Evolutionary conservation across 2,888 invertebrate genomes (phyloP).

Genomic region (Sesia bembeciformis): DNA sequence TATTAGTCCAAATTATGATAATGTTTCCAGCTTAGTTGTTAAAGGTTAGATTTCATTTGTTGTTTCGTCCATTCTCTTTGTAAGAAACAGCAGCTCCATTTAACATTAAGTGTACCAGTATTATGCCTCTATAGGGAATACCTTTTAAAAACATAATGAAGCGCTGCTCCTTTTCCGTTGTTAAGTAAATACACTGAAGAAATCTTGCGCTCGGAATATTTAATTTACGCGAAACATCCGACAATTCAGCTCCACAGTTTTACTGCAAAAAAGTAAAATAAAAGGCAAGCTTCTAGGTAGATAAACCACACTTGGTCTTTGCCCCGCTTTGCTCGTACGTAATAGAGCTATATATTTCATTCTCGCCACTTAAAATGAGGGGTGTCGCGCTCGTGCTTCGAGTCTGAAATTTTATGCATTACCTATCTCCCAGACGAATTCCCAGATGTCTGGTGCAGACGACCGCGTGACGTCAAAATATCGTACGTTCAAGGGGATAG

Average conservation of each 20-base stretch:
- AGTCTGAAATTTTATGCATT: conserved; percentile 38
- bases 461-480: conserved; percentile 21
- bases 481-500: conserved; percentile 10
- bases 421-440: conserved; percentile 23
- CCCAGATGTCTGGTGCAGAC: conserved; percentile 23
- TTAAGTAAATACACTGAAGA: conserved; percentile 23
- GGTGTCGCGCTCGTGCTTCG: conserved; percentile 11
- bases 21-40: conserved; percentile 1
- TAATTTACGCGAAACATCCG: conserved; percentile 34
- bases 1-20: conserved; percentile 2
- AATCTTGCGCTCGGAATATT: conserved; percentile 34
- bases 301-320: no score
- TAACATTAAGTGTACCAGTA: neutral
- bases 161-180: conserved; percentile 6
- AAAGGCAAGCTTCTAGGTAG: no score
- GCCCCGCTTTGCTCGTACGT: conserved; percentile 2
- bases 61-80: neutral
- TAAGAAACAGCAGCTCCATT: neutral
- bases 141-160: neutral
- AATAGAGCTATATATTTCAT: conserved; percentile 12
- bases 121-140: neutral
- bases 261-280: no score
- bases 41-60: neutral
- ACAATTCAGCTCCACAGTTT: conserved; percentile 1
- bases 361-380: conserved; percentile 14